phyloP scores from a whole-genome alignment of 2,113 vertebrate species.

The Scalopus aquaticus region DNA sequence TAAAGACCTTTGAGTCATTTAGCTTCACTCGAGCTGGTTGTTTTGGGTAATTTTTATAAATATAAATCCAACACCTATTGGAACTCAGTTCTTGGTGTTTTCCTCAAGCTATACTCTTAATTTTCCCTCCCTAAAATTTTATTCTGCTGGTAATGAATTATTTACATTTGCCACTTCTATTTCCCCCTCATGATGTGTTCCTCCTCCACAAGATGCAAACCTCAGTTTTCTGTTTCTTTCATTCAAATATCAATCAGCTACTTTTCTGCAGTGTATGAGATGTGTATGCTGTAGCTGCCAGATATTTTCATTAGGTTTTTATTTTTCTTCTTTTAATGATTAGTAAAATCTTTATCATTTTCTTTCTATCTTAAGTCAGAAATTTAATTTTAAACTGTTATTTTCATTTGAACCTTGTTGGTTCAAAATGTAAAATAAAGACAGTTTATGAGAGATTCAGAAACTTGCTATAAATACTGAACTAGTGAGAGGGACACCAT shows the following conservation, averaged over 20 bases:
- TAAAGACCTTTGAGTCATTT: background rate
- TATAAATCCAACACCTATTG: background rate
- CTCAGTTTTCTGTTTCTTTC: background rate
- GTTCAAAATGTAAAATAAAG: background rate
- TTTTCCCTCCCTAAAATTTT: background rate
- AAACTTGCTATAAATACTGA: slow-evolving; percentile 5
- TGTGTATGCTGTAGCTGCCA: background rate
- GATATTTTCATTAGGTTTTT: background rate
- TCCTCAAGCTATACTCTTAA: background rate
- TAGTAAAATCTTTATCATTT: slow-evolving; percentile 8
- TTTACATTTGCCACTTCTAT: background rate
- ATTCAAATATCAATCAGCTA: background rate
- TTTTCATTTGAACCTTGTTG: slow-evolving; percentile 30
- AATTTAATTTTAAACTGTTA: background rate
- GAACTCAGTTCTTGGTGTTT: background rate
- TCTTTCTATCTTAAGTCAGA: background rate
- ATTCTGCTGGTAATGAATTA: slow-evolving; percentile 4
- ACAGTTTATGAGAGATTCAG: background rate
- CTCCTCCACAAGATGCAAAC: background rate
- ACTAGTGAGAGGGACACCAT: background rate
- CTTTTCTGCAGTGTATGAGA: background rate
- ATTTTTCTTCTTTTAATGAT: background rate
- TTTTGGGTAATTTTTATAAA: slow-evolving; percentile 33
- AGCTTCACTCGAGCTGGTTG: background rate
- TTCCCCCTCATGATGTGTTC: background rate